Conservation (phyloP, 2,797 vertebrate species). For the Chelidonichthys spinosus region DNA sequence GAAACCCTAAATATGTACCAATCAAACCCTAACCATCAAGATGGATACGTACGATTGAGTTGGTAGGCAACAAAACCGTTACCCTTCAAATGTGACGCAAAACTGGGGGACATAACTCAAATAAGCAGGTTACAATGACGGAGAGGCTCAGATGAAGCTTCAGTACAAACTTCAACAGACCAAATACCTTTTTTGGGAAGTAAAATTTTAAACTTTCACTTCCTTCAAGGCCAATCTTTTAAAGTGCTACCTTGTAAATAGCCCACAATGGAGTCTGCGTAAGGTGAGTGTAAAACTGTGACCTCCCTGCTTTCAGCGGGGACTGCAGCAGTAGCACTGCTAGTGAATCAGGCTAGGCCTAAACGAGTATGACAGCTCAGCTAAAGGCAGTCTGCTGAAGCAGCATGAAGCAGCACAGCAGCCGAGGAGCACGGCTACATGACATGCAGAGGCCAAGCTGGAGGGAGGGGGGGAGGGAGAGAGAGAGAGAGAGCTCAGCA, state of each 20-base stretch:
- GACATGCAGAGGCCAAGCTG: conserved; percentile 54
- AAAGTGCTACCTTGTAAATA: conserved; percentile 27
- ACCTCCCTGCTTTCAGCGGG: conserved; percentile 52
- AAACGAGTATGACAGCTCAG: conserved; percentile 77
- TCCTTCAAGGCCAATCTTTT: not conserved
- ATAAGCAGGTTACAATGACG: not conserved
- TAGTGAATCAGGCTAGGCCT: conserved; percentile 59
- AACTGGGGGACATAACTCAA: not conserved
- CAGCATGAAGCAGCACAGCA: conserved; percentile 74
- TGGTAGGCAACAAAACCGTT: not conserved
- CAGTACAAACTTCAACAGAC: not conserved
- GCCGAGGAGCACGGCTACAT: conserved; percentile 43
- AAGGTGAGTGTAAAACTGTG: conserved; percentile 51
- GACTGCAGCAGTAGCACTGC: conserved; percentile 68
- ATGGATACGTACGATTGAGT: not conserved
- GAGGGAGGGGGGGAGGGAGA: conserved; percentile 9
- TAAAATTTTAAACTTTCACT: conserved; percentile 6
- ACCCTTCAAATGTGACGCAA: not conserved
- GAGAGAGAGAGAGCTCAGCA: conserved; percentile 26
- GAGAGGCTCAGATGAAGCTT: not conserved
- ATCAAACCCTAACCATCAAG: not conserved
- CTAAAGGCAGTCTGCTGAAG: conserved; percentile 82
- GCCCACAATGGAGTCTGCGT: conserved; percentile 32
- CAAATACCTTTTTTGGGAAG: not conserved
- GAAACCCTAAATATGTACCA: not conserved